Evolutionary conservation across 1,140 invertebrate species (phyloP), one percentile per base, ranked within the genome.

Genomic region (Hirudo medicinalis): DNA sequence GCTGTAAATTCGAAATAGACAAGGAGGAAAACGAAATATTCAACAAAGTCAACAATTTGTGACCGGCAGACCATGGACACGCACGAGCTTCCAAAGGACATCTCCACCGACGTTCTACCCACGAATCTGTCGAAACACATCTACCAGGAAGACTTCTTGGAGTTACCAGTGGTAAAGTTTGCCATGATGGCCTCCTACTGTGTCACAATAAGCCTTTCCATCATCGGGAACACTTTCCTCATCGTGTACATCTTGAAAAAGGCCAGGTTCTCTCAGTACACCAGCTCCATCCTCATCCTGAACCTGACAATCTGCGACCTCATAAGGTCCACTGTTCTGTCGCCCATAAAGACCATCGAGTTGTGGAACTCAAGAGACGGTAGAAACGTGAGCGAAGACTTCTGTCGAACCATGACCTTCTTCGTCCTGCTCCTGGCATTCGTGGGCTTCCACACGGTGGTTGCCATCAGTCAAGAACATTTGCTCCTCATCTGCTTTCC

Each of bases 391-490:
- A 36, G 69, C 53, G 69, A 70, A 3, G 69, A 70, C 15, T 70
- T 49, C 25, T 70, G 69, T 53, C 19, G 49, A 49, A 11, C 43
- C 29, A 25, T 53, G 32, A 22, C 13, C 49, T 70, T 70, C 69
- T 25, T 53, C 69, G 53, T 54, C 5, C n/a, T 70, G 17, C 53
- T 70, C 43, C 53, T 73, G 20, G 72, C 70, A 6, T 29, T 53
- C 20, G 72, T 73, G 0, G 72, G 72, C 55, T 71, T 73, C 72
- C 72, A 71, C 69, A 67, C 72, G 5, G 54, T 73, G 49, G 69
- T 73, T 17, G 72, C 72, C 32, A 73, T 73, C 72, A 71, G 57
- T 27, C 72, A 73, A 27, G 72, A 73, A 60, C 69, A 54, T 20
- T 57, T 70, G 36, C 57, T 73, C 0, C 72, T 73, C 54, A 71